These are phyloP conservation scores for Callospermophilus lateralis DNA, from an alignment of 2,113 vertebrate species.

Conservation along the genomic window DNA sequence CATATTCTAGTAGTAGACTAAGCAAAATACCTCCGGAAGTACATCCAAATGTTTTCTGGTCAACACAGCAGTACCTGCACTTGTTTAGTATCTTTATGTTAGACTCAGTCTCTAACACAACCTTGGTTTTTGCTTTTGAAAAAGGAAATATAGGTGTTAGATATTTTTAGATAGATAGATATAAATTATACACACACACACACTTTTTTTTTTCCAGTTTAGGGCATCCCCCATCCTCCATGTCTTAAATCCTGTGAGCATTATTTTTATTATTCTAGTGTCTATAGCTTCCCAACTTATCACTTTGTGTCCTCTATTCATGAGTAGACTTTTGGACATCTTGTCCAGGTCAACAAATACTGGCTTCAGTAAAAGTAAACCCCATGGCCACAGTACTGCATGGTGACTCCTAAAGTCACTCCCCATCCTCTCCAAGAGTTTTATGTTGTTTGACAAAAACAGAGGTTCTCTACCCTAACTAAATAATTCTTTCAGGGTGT, in stretches of 20 bases:
- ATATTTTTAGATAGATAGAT: no score
- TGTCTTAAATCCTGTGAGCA: not conserved
- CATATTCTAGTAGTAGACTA: not conserved
- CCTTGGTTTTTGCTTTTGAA: not conserved
- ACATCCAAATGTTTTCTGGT: not conserved
- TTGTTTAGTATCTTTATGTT: not conserved
- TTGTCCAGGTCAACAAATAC: not conserved
- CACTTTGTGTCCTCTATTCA: not conserved
- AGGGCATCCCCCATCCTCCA: not conserved
- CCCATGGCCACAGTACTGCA: not conserved
- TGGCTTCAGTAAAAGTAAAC: not conserved
- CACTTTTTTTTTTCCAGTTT: not conserved
- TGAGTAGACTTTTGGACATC: not conserved
- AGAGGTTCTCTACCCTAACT: not conserved
- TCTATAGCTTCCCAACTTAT: not conserved
- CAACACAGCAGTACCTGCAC: not conserved
- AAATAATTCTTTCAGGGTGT: conserved; percentile 11
- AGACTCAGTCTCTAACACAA: not conserved
- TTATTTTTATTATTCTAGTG: not conserved
- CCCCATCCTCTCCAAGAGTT: not conserved
- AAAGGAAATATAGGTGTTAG: no score
- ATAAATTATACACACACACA: no score
- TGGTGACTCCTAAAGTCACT: not conserved
- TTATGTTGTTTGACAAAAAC: not conserved
- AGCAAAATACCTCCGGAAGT: conserved; percentile 24